Evolutionary conservation across 2,113 vertebrate genomes (phyloP).

Genomic region (Apistogramma diplotaenia): DNA sequence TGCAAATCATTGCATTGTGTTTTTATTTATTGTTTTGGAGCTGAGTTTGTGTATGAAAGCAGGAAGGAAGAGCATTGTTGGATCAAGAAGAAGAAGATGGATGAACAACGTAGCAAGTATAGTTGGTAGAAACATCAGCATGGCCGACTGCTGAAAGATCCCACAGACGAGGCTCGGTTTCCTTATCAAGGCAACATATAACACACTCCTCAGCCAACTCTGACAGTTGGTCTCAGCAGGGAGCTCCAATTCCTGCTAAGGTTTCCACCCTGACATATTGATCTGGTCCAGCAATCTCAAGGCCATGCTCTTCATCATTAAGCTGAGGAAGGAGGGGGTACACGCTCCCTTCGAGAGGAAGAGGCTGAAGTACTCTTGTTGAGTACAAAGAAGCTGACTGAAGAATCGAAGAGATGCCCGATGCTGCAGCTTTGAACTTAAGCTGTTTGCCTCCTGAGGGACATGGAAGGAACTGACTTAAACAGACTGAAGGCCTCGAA

Average conservation of each 20-base stretch:
- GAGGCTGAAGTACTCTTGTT: neutral
- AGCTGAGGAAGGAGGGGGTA: neutral
- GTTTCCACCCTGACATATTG: neutral
- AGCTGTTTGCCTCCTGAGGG: neutral
- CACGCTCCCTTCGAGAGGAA: neutral
- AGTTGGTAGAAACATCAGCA: neutral
- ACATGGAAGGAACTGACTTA: neutral
- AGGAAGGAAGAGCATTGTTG: neutral
- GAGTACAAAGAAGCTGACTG: neutral
- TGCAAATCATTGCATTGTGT: neutral
- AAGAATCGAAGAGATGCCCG: neutral
- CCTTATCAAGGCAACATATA: neutral
- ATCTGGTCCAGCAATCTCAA: neutral
- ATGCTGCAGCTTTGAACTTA: neutral
- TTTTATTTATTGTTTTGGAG: neutral
- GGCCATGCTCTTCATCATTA: neutral
- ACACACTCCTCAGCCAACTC: neutral
- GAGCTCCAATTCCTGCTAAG: neutral
- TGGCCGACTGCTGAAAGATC: neutral
- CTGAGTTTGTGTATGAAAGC: neutral
- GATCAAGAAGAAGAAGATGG: neutral
- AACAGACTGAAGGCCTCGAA: neutral
- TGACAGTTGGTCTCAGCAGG: neutral
- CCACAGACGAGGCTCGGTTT: neutral
- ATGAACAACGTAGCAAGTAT: neutral